phyloP scores from a whole-genome alignment of 2,113 vertebrate species.

The Vulpes ferrilata region DNA sequence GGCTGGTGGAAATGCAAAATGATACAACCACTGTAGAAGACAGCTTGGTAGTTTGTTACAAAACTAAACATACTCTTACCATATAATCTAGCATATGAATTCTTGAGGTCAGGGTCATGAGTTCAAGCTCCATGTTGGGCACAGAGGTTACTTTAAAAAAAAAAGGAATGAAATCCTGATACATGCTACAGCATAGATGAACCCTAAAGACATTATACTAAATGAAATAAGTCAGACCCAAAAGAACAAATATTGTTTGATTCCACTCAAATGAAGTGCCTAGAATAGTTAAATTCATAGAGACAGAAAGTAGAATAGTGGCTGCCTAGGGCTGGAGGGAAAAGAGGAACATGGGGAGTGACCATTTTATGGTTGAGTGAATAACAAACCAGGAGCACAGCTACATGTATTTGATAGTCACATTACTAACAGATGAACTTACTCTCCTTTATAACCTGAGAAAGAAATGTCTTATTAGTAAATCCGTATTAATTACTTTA shows the following conservation, averaged over 20 bases:
- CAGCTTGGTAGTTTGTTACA: not conserved
- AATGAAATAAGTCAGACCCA: not conserved
- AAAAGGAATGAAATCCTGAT: not conserved
- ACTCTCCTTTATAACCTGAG: not conserved
- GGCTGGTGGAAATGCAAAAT: not conserved
- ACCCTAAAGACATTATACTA: not conserved
- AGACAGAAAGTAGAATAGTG: not conserved
- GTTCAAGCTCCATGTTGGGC: not conserved
- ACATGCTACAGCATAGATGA: not conserved
- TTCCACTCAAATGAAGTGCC: not conserved
- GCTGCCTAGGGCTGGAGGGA: not conserved
- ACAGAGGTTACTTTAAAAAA: not conserved
- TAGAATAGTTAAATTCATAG: not conserved
- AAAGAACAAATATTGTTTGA: not conserved
- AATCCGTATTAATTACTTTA: not conserved
- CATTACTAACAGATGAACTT: not conserved
- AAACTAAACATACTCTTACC: not conserved
- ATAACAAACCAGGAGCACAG: not conserved
- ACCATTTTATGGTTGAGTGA: not conserved
- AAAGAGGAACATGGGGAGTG: not conserved
- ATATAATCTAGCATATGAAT: not conserved
- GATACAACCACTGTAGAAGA: not conserved
- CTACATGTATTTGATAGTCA: not conserved
- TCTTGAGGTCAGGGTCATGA: not conserved
- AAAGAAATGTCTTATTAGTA: not conserved